A percentile compares a stretch with the other conserved stretches of the same genome.
Conservation (phyloP, 2,797 vertebrate genomes). For the Sebastes hubbsi region DNA sequence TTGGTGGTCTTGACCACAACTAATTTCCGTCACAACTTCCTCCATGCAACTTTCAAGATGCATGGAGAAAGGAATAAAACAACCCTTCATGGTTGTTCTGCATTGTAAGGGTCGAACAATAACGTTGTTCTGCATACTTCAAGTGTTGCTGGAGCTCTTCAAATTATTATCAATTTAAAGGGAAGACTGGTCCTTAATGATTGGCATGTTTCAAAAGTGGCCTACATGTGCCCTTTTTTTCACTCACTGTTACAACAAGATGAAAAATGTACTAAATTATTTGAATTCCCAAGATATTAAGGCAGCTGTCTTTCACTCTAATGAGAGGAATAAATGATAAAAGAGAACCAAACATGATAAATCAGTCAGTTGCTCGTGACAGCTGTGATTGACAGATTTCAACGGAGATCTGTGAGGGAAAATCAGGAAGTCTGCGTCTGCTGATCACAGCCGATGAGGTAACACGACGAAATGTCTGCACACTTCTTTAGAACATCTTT, state of each 20-base stretch:
- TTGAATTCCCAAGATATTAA: not conserved
- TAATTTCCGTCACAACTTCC: not conserved
- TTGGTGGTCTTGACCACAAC: fast-evolving
- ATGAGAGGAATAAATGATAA: not conserved
- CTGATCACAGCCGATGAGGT: slow-evolving; percentile 36
- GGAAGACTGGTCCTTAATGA: not conserved
- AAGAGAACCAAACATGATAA: slow-evolving; percentile 1
- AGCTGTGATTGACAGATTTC: slow-evolving; percentile 68
- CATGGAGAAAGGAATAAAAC: not conserved
- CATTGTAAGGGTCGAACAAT: not conserved
- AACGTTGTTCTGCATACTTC: not conserved
- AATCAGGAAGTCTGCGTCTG: slow-evolving; percentile 40
- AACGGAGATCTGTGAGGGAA: slow-evolving; percentile 6
- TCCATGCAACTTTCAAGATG: not conserved
- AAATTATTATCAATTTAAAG: not conserved
- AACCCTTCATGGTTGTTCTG: not conserved
- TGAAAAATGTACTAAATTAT: not conserved
- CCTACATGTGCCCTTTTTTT: not conserved
- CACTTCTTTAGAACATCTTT: slow-evolving; percentile 21
- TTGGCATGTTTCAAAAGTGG: not conserved
- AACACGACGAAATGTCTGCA: slow-evolving; percentile 33
- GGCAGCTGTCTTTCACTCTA: not conserved
- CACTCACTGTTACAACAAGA: not conserved
- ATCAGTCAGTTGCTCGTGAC: slow-evolving; percentile 30
- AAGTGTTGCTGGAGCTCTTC: not conserved